Base-by-base conservation (phyloP, 64 coral and sea anemone species). In the Orbicella faveolata region DNA sequence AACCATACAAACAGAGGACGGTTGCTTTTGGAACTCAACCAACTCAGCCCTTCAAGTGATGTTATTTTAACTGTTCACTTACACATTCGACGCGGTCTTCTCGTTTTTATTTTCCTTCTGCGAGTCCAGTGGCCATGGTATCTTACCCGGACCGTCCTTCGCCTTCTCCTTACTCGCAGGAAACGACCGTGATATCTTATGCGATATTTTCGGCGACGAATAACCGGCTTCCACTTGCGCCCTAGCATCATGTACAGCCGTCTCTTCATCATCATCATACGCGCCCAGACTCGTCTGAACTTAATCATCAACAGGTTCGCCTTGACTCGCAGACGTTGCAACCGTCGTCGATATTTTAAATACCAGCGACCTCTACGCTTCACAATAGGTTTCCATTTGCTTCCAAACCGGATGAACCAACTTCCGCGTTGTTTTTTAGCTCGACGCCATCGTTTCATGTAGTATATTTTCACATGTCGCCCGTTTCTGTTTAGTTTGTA, bases 391-490 rank as follows among this genome's bases (percentile, higher is more conserved):
- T 85, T 72, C 82, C 82, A 85, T 23, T 15, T 41, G 41, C 64
- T 73, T 19, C 64, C 64, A 21, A 72, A n/a, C 21, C 18, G 33
- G 13, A 85, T 70, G 82, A 44, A 85, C 82, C 82, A 85, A 23
- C 17, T 72, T 19, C 65, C 82, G 34, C 36, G 36, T n/a, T 25
- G 41, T 20, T 85, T 85, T 52, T 70, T 85, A 33, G 65, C 52
- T 30, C 4, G 66, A 51, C 65, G 82, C 82, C 82, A 85, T 85
- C 61, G 12, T 44, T 37, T 85, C 23, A 33, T 25, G 64, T 53
- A 85, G 66, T 52, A 85, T 13, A 85, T 72, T 72, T 85, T 85
- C 12, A 85, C 82, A 25, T 37, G 36, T 6, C 82, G 82, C 9
- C 65, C 82, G 36, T 9, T 85, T 73, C 36, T 70, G 8, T 39